Conservation (phyloP, 2,888 invertebrate genomes). For the Pycnomerus fuliginosus region DNA sequence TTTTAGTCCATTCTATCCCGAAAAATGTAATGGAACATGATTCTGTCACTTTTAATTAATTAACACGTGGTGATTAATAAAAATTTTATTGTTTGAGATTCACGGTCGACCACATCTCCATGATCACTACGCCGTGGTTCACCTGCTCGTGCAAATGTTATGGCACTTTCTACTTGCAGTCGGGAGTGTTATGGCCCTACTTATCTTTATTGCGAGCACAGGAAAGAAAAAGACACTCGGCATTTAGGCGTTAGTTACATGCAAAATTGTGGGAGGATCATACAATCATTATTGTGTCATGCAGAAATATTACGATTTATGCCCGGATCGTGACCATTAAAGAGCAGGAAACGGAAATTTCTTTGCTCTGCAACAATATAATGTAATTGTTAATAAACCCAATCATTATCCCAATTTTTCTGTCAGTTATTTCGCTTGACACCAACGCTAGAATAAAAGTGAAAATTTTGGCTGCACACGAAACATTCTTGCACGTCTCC, state of each 20-base stretch:
- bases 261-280: not conserved
- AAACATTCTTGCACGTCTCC: constrained; percentile 1
- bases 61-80: not conserved
- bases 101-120: not conserved
- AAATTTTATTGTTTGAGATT: not conserved
- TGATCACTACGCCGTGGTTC: too few species aligned
- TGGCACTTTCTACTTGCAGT: constrained; percentile 1
- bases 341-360: constrained; percentile 5
- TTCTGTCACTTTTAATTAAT: not conserved
- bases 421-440: not conserved
- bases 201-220: not conserved
- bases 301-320: not conserved
- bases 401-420: not conserved
- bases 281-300: not conserved
- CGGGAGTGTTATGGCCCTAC: not conserved
- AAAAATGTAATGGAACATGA: too few species aligned
- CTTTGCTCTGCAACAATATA: constrained; percentile 2
- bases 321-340: not conserved
- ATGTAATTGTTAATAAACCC: not conserved
- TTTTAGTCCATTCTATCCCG: too few species aligned
- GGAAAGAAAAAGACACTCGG: not conserved
- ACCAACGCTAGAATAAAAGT: not conserved
- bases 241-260: not conserved
- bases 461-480: not conserved
- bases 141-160: too few species aligned